Evolutionary conservation across 2,113 vertebrate genomes (phyloP).

Genomic region (Oxygymnocypris stewartii): DNA sequence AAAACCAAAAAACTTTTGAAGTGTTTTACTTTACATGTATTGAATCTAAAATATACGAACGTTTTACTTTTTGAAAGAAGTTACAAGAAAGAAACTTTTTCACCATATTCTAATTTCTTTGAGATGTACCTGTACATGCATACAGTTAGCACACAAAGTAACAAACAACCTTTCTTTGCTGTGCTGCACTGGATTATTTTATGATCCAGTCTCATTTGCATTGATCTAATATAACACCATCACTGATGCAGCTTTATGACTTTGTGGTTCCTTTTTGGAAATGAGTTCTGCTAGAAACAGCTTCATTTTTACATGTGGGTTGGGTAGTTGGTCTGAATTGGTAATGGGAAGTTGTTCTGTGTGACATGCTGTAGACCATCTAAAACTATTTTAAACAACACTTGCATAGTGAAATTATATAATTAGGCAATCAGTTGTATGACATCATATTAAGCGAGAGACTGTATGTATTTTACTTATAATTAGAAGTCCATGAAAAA

Average conservation of each 20-base stretch:
- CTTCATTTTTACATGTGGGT: neutral
- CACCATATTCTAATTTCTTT: too few relatives aligned
- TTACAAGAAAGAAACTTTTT: too few relatives aligned
- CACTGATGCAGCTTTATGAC: neutral
- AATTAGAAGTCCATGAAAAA: neutral
- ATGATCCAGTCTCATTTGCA: constrained; percentile 29
- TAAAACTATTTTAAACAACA: neutral
- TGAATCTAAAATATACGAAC: too few relatives aligned
- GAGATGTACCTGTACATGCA: neutral
- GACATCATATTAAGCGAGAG: neutral
- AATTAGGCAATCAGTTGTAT: neutral
- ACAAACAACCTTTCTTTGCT: neutral
- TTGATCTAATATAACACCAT: constrained; percentile 32
- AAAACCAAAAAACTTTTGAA: too few relatives aligned
- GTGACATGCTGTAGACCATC: neutral
- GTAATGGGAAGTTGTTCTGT: constrained; percentile 9
- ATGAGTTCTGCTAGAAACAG: neutral
- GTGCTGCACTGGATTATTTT: neutral
- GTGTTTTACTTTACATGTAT: too few relatives aligned
- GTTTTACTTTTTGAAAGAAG: too few relatives aligned
- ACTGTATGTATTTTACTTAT: neutral
- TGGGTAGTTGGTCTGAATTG: neutral
- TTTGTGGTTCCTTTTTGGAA: neutral
- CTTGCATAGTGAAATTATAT: neutral
- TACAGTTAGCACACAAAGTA: neutral